These are phyloP conservation scores for Diarsia dahlii DNA, from an alignment of 2,888 invertebrate species.

Conservation along the genomic window DNA sequence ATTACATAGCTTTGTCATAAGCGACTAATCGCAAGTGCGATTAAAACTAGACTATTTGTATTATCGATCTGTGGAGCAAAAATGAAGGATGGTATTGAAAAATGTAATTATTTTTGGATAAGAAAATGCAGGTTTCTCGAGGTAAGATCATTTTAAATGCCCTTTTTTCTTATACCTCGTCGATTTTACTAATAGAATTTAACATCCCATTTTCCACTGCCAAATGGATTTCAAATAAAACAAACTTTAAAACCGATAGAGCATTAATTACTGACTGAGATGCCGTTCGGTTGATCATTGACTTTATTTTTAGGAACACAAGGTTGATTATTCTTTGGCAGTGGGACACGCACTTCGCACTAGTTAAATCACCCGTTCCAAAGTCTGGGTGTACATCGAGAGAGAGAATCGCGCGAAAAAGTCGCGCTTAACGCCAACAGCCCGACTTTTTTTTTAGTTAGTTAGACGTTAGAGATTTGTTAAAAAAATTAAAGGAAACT, in stretches of 20 bases:
- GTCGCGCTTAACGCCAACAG: slow-evolving; percentile 54
- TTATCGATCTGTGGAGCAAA: slow-evolving; percentile 8
- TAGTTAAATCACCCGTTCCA: neutral
- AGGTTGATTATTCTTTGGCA: neutral
- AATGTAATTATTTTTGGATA: neutral
- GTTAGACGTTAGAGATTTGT: slow-evolving; percentile 65
- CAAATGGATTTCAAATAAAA: neutral
- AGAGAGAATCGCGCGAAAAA: slow-evolving; percentile 50
- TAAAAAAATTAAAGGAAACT: slow-evolving; percentile 44
- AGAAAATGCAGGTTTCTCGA: neutral
- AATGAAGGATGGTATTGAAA: neutral
- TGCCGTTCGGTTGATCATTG: neutral
- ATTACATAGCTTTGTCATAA: neutral
- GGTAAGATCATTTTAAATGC: neutral
- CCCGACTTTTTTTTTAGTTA: slow-evolving; percentile 55
- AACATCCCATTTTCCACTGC: neutral
- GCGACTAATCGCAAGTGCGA: slow-evolving; percentile 21
- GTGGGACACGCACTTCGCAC: neutral
- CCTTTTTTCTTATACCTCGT: neutral
- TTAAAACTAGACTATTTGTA: slow-evolving; percentile 12
- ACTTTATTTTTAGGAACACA: neutral
- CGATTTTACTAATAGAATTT: neutral
- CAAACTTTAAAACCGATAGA: neutral
- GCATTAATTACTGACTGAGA: neutral
- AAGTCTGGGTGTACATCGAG: slow-evolving; percentile 11